Base-by-base conservation (phyloP, 64 coral and sea anemone genomes). In the Acropora yongei region DNA sequence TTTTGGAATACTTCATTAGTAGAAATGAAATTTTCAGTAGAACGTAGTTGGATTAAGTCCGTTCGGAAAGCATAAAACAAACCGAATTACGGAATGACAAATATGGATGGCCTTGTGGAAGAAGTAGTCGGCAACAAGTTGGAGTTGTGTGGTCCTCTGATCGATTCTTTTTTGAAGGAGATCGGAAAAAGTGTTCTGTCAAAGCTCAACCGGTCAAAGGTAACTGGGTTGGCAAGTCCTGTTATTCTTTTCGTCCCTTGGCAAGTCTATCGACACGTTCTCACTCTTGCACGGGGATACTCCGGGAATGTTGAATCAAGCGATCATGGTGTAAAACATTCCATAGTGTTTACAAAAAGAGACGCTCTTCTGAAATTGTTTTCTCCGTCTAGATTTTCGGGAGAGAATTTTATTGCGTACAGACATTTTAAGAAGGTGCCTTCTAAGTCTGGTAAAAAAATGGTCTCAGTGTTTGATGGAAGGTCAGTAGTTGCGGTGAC, bases 231-330 rank as follows among this genome's bases (percentile, higher is more conserved):
- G 44, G 82, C 82, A 30, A 77, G 47, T 76, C 90, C 80, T 39
- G 81, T 92, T 2, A 49, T 53, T 77, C 17, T 92, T 48, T 92
- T 92, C 66, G 66, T 92, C 18, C 90, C 90, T 7, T 92, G 90
- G 90, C 42, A 47, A 13, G 74, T 92, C 45, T 85, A 86, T 84
- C 71, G 90, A 19, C 90, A 86, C 53, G 55, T 92, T 60, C 74
- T 85, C 48, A 85, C 82, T 2, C 82, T 92, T 12, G 68, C 67
- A 42, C 7, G 65, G 45, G 84, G 68, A 3, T 87, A 87, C 50
- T 68, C 67, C 6, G 47, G 84, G 46, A 50, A 87, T 51, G 68
- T 87, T 87, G 18, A 20, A 74, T 39, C 19, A 74, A 40, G 17
- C 18, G 63, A 45, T 1, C 73, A 50, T 75, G 49, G 30, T 9